phyloP scores from a whole-genome alignment of 2,888 invertebrate genomes.

The Drosophila trichaetosa region DNA sequence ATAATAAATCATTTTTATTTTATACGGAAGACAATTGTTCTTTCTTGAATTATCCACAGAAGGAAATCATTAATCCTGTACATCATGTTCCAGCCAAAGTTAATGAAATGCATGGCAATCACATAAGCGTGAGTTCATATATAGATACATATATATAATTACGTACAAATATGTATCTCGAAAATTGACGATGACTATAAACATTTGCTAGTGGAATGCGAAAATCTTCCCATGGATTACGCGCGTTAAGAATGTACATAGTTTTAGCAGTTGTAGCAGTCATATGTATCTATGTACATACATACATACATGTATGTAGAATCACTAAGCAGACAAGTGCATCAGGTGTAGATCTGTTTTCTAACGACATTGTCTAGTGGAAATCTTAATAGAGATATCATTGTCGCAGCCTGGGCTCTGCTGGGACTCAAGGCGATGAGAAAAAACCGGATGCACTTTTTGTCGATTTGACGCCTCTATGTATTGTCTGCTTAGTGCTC shows the following conservation, averaged over 20 bases:
- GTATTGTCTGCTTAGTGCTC: no score
- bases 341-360: no score
- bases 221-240: slow-evolving; percentile 6
- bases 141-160: no score
- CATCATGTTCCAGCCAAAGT: not conserved
- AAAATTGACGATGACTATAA: not conserved
- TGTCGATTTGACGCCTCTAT: no score
- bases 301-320: not conserved
- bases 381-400: no score
- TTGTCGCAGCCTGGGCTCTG: no score
- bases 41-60: not conserved
- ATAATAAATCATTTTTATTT: not conserved
- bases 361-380: no score
- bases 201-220: slow-evolving; percentile 6
- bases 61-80: not conserved
- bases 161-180: not conserved
- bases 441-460: no score
- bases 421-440: no score
- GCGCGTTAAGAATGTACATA: not conserved
- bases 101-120: slow-evolving; percentile 8
- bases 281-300: not conserved
- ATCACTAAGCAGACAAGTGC: not conserved
- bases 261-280: not conserved
- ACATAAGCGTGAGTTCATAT: not conserved
- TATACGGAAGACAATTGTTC: not conserved